Evolutionary conservation across 2,113 vertebrate species (phyloP).

Genomic region (Chloroceryle aenea): DNA sequence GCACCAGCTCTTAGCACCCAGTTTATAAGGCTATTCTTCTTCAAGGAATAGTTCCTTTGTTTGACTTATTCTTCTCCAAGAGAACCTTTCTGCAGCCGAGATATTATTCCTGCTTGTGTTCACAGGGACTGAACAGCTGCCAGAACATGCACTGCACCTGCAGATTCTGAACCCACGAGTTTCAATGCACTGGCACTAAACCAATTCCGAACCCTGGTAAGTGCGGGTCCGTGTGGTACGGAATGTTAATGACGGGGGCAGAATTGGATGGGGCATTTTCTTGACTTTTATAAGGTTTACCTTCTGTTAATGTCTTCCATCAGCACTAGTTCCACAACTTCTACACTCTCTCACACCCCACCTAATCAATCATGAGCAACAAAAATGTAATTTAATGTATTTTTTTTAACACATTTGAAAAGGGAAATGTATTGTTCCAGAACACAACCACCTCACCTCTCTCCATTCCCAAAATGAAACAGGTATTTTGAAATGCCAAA

Average conservation of each 20-base stretch:
- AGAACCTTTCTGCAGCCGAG: background rate
- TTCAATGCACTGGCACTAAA: background rate
- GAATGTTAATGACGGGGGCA: rapidly evolving
- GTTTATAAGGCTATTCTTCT: background rate
- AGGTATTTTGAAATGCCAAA: background rate
- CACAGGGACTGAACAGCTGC: rapidly evolving
- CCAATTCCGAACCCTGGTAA: background rate
- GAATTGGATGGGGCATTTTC: rapidly evolving
- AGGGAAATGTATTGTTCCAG: background rate
- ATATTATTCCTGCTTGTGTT: background rate
- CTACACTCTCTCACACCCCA: rapidly evolving
- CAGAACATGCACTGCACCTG: background rate
- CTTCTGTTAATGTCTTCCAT: background rate
- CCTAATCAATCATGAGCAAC: background rate
- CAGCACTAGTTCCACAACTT: background rate
- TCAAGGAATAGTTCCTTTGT: background rate
- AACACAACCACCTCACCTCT: background rate
- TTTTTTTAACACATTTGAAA: background rate
- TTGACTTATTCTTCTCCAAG: background rate
- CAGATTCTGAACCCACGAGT: background rate
- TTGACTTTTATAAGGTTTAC: rapidly evolving
- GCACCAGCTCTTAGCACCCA: background rate
- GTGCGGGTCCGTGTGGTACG: rapidly evolving
- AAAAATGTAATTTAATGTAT: background rate
- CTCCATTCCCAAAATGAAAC: background rate